A percentile compares a stretch with the other conserved stretches of the same genome.
Evolutionary conservation across 2,888 invertebrate genomes (phyloP).

Genomic region (Taenaris catops): DNA sequence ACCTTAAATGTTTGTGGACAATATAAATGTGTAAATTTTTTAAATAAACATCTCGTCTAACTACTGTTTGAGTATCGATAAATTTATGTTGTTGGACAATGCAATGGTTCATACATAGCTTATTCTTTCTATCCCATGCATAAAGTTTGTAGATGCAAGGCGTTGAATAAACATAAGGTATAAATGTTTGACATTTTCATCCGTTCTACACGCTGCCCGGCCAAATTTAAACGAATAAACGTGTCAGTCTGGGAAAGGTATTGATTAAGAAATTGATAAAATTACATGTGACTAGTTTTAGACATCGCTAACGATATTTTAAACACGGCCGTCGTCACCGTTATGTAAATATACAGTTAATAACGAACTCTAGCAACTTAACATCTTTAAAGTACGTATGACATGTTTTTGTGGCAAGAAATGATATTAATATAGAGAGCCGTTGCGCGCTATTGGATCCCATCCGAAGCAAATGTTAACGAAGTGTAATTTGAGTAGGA

Average conservation of each 20-base stretch:
- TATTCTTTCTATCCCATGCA: constrained; percentile 7
- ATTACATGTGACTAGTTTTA: constrained; percentile 44
- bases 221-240: constrained; percentile 8
- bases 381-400: constrained; percentile 35
- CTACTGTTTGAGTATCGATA: constrained; percentile 11
- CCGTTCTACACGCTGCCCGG: constrained; percentile 3
- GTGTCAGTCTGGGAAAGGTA: constrained; percentile 8
- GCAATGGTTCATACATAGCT: constrained; percentile 15
- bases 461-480: constrained; percentile 43
- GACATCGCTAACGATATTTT: constrained; percentile 33
- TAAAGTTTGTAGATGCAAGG: constrained; percentile 13
- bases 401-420: constrained; percentile 62
- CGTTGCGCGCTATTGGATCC: constrained; percentile 35
- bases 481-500: constrained; percentile 44
- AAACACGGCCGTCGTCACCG: constrained; percentile 17
- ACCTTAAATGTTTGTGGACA: constrained; percentile 6
- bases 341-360: constrained; percentile 20
- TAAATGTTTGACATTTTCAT: constrained; percentile 14
- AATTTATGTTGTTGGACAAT: constrained; percentile 10
- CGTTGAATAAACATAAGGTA: constrained; percentile 15
- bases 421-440: constrained; percentile 50
- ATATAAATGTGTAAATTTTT: constrained; percentile 2
- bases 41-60: constrained; percentile 7
- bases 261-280: constrained; percentile 19
- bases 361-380: constrained; percentile 26